Evolutionary conservation across 2,888 invertebrate genomes (phyloP).

Genomic region (Meteorus cinctellus): DNA sequence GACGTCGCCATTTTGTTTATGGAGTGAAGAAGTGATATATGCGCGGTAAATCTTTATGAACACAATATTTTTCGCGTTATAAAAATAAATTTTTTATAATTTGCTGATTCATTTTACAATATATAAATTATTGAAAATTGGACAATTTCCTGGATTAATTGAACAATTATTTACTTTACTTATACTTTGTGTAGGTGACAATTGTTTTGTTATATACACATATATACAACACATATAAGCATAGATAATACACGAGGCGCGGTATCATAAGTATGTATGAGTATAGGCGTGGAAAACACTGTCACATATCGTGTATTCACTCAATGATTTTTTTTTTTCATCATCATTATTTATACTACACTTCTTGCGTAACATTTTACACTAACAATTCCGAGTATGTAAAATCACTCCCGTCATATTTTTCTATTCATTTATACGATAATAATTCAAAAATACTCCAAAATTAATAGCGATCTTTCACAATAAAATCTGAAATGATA

Average conservation of each 20-base stretch:
- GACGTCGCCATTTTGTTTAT: slow-evolving; percentile 65
- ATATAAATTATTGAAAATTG: not conserved
- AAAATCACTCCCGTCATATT: not conserved
- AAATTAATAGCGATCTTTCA: too few relatives aligned
- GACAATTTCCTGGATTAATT: not conserved
- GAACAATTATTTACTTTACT: not conserved
- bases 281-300: slow-evolving; percentile 8
- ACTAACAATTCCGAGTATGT: not conserved
- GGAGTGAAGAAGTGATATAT: slow-evolving; percentile 49
- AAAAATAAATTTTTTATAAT: not conserved
- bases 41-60: slow-evolving; percentile 43
- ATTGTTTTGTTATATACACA: slow-evolving; percentile 1
- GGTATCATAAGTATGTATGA: not conserved
- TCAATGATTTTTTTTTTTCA: not conserved
- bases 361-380: not conserved
- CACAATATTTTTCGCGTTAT: slow-evolving; percentile 30
- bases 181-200: slow-evolving; percentile 6
- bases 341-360: slow-evolving; percentile 1
- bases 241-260: not conserved
- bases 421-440: not conserved
- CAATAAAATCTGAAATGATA: too few relatives aligned
- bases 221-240: not conserved
- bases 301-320: slow-evolving; percentile 5
- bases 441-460: not conserved
- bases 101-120: not conserved